Percentiles rank a stretch among this genome's conserved stretches.
Evolutionary conservation across 2,797 vertebrate genomes (phyloP).

Genomic region (Tinamus major): DNA sequence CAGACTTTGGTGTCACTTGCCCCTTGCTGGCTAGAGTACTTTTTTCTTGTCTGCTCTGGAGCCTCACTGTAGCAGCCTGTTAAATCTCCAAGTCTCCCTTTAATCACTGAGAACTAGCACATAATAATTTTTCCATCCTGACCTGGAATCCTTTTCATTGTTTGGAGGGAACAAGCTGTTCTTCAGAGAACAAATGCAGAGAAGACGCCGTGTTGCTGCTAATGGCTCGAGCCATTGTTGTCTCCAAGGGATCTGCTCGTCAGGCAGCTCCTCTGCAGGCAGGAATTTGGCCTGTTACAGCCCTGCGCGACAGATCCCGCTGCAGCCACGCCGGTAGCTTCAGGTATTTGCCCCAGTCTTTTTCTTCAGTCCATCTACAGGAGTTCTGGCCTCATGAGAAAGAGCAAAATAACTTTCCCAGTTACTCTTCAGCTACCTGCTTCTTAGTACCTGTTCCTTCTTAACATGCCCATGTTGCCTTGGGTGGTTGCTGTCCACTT

Average conservation of each 20-base stretch:
- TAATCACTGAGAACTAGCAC: conserved; percentile 60
- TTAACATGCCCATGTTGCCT: background rate
- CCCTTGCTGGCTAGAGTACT: background rate
- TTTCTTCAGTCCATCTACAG: background rate
- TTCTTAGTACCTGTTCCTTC: background rate
- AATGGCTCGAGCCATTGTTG: conserved; percentile 39
- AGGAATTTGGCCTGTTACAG: conserved; percentile 4
- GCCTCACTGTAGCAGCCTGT: conserved; percentile 20
- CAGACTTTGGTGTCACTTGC: conserved; percentile 2
- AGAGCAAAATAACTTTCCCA: background rate
- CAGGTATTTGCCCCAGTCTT: background rate
- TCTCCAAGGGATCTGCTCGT: conserved; percentile 6
- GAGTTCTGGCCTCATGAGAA: conserved; percentile 5
- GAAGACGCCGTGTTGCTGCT: conserved; percentile 3
- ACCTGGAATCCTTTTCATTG: conserved; percentile 67
- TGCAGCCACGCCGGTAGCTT: background rate
- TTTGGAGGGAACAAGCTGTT: conserved; percentile 65
- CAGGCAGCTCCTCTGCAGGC: conserved; percentile 19
- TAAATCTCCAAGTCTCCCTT: conserved; percentile 58
- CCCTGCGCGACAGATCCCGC: conserved; percentile 3
- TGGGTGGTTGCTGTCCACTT: conserved; percentile 33
- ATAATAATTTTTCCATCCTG: conserved; percentile 65
- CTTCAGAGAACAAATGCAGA: conserved; percentile 38
- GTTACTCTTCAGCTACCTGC: background rate
- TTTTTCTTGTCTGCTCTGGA: background rate